Conservation (phyloP, 2,888 invertebrate species). For the Halocaridina rubra region DNA sequence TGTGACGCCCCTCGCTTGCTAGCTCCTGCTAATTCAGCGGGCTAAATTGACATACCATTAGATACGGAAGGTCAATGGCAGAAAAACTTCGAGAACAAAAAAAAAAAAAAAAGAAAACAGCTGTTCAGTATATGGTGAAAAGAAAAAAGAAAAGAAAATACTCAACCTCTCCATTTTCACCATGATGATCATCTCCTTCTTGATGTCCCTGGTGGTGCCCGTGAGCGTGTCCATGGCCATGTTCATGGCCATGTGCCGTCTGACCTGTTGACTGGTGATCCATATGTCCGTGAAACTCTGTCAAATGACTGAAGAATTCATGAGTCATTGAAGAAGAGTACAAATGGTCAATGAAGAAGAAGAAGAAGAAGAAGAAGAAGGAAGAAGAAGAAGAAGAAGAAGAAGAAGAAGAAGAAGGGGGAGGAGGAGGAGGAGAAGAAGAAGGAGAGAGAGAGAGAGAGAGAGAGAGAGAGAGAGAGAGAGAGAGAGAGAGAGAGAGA, state of each 20-base stretch:
- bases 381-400: background rate
- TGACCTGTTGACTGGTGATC: background rate
- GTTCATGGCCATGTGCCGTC: too few relatives aligned
- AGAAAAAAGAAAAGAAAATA: background rate
- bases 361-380: background rate
- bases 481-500: background rate
- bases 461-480: too few relatives aligned
- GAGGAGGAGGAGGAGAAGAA: too few relatives aligned
- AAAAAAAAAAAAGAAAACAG: too few relatives aligned
- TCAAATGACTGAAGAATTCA: background rate
- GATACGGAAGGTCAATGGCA: too few relatives aligned
- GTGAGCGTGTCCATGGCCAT: background rate
- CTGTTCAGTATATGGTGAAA: background rate
- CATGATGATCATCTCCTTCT: background rate
- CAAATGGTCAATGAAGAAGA: background rate
- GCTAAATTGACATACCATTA: too few relatives aligned
- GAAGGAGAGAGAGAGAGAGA: background rate
- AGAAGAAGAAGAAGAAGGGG: background rate
- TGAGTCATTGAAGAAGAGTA: background rate
- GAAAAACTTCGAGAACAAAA: too few relatives aligned
- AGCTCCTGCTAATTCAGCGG: too few relatives aligned
- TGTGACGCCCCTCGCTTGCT: too few relatives aligned
- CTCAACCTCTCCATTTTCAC: background rate
- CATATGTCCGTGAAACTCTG: background rate
- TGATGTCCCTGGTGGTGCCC: background rate